Conservation (phyloP, 2,797 vertebrate species). For the Microctenopoma stevenorrisi region DNA sequence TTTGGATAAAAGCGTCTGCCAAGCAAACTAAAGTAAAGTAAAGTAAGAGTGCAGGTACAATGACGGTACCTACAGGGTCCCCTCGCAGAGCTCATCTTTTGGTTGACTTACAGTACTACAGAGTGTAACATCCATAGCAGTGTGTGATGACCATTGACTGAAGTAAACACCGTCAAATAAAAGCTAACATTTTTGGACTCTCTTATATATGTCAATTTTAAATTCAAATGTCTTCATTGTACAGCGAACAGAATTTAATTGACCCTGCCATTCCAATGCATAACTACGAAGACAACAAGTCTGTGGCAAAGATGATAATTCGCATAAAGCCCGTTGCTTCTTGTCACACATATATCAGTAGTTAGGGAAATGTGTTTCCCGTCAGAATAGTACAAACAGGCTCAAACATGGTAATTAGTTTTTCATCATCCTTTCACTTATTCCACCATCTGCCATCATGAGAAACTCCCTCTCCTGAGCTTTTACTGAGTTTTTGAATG, state of each 20-base stretch:
- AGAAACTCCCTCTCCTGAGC: constrained; percentile 4
- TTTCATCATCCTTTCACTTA: constrained; percentile 20
- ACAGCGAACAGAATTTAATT: no score
- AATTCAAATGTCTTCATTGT: no score
- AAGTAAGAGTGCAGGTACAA: no score
- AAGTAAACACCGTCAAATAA: no score
- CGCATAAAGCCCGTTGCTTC: constrained; percentile 2
- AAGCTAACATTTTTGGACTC: no score
- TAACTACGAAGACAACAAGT: background rate
- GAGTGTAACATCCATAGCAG: no score
- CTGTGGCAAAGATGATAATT: background rate
- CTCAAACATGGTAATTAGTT: constrained; percentile 7
- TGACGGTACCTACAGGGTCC: no score
- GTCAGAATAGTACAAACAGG: constrained; percentile 29
- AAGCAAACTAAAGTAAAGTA: no score
- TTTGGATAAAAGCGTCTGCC: no score
- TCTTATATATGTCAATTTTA: no score
- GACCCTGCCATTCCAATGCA: no score
- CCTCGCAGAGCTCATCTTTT: background rate
- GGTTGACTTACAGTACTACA: background rate
- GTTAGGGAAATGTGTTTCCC: constrained; percentile 1
- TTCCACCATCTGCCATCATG: constrained; percentile 34
- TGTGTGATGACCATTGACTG: no score
- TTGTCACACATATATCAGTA: constrained; percentile 8
- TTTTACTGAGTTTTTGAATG: constrained; percentile 4